phyloP scores from a whole-genome alignment of 2,888 invertebrate genomes.

The Athetis lepigone region DNA sequence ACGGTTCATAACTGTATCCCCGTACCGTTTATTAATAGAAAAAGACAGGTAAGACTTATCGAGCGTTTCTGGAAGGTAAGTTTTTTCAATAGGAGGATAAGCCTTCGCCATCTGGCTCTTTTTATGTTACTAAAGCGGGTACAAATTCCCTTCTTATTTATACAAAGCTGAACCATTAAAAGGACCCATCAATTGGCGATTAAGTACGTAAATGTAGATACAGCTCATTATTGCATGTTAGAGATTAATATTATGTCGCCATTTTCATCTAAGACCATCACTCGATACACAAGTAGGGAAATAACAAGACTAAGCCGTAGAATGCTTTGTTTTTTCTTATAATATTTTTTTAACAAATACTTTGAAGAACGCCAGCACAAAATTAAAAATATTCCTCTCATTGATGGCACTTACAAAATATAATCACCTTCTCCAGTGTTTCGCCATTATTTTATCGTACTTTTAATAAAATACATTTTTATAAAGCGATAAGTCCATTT shows the following conservation, averaged over 20 bases:
- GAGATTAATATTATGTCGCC: neutral
- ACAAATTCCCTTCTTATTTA: constrained; percentile 42
- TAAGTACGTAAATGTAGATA: neutral
- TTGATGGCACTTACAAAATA: constrained; percentile 32
- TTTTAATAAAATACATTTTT: constrained; percentile 31
- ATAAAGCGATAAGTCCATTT: constrained; percentile 37
- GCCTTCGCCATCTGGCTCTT: constrained; percentile 22
- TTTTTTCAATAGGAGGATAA: constrained; percentile 45
- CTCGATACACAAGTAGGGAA: neutral
- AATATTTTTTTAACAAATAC: constrained; percentile 6
- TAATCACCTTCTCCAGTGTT: constrained; percentile 36
- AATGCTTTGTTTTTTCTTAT: neutral
- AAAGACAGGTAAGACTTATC: constrained; percentile 45
- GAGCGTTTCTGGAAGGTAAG: constrained; percentile 33
- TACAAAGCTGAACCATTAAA: constrained; percentile 12
- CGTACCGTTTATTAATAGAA: constrained; percentile 34
- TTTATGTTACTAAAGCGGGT: constrained; percentile 21
- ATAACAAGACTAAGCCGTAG: constrained; percentile 1
- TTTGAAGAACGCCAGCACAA: constrained; percentile 5
- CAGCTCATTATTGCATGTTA: constrained; percentile 8
- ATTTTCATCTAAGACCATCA: neutral
- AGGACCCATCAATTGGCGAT: constrained; percentile 11
- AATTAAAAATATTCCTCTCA: constrained; percentile 24
- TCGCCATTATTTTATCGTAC: constrained; percentile 24
- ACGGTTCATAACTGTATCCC: constrained; percentile 15